Conservation (phyloP, 2,888 invertebrate genomes). For the Xylota sylvarum region DNA sequence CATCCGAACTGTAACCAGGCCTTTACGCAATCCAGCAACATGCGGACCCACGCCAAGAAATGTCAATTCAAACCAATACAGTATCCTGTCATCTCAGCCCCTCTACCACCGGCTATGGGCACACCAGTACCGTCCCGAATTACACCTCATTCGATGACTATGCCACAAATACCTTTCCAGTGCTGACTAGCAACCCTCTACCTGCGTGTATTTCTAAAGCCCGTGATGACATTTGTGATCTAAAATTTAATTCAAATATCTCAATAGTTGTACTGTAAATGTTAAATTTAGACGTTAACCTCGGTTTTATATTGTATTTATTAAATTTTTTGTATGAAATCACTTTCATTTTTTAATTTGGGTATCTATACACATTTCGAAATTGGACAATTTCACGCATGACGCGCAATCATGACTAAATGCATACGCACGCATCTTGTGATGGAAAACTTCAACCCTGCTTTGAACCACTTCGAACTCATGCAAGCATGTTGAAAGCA, state of each 20-base stretch:
- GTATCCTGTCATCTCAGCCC: slow-evolving; percentile 76
- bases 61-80: slow-evolving; percentile 85
- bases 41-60: slow-evolving; percentile 94
- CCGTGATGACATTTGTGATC: slow-evolving; percentile 73
- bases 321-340: slow-evolving; percentile 46
- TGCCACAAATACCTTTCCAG: slow-evolving; percentile 62
- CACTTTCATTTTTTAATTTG: slow-evolving; percentile 34
- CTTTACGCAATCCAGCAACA: slow-evolving; percentile 94
- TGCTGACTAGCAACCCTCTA: slow-evolving; percentile 25
- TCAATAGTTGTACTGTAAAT: slow-evolving; percentile 54
- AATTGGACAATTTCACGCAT: slow-evolving; percentile 24
- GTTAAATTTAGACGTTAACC: slow-evolving; percentile 14
- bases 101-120: slow-evolving; percentile 29
- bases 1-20: slow-evolving; percentile 89
- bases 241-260: slow-evolving; percentile 69
- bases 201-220: not conserved
- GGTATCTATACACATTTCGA: not conserved
- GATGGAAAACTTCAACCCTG: slow-evolving; percentile 33
- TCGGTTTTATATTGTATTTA: slow-evolving; percentile 45
- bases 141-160: slow-evolving; percentile 24
- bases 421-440: slow-evolving; percentile 7
- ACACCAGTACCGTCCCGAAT: slow-evolving; percentile 36
- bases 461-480: slow-evolving; percentile 43
- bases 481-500: slow-evolving; percentile 57
- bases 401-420: not conserved